A percentile compares a stretch with the other conserved stretches of the same genome.
phyloP scores from a whole-genome alignment of 2,113 vertebrate genomes.

The Smithornis capensis region DNA sequence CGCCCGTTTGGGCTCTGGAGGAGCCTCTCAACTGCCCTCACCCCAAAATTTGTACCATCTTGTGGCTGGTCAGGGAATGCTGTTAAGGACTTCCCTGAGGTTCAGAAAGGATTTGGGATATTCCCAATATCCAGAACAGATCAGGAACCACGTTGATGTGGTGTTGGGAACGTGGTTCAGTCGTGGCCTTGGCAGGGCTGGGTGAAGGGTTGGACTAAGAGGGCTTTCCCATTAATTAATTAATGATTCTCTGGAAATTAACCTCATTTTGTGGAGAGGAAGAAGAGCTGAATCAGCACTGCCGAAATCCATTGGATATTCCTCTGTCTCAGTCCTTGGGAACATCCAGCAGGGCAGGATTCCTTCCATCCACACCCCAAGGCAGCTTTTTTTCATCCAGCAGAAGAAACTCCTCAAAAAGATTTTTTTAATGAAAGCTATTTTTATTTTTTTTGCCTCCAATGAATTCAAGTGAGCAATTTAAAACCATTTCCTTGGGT shows the following conservation, averaged over 20 bases:
- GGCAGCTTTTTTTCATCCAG: not conserved
- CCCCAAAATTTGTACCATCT: too few relatives aligned
- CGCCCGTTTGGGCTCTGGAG: too few relatives aligned
- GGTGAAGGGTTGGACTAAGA: not conserved
- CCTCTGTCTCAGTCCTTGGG: not conserved
- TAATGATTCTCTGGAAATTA: not conserved
- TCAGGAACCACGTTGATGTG: not conserved
- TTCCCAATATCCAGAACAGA: too few relatives aligned
- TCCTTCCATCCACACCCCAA: not conserved
- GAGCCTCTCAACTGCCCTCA: too few relatives aligned
- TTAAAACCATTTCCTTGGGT: not conserved
- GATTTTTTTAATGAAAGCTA: not conserved
- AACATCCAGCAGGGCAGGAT: not conserved
- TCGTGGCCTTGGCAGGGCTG: not conserved
- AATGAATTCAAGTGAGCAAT: not conserved
- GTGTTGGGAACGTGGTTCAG: too few relatives aligned
- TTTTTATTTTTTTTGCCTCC: not conserved
- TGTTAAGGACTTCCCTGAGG: too few relatives aligned
- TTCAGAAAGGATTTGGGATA: too few relatives aligned
- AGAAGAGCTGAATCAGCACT: not conserved
- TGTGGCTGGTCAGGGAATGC: too few relatives aligned
- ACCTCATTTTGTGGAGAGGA: not conserved
- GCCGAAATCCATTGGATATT: not conserved
- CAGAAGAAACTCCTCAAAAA: not conserved
- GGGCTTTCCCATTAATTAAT: not conserved